Base-by-base conservation (phyloP, 2,113 vertebrate species). In the Grammomys surdaster region DNA sequence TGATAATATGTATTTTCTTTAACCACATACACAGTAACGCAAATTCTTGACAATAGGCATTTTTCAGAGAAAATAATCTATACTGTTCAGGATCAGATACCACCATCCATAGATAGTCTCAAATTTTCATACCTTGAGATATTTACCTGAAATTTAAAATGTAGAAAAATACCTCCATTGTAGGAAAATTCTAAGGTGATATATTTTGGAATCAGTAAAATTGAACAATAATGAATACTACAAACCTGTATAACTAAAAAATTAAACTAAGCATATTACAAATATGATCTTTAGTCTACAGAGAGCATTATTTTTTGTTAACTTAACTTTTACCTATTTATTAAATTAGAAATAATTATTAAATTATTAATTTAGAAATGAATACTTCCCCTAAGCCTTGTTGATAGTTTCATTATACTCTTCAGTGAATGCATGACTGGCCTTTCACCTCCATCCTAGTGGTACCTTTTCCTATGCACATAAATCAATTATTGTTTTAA, bases 401-500 rank as follows among this genome's bases (percentile, higher is more conserved):
- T n/a, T 89, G 94, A 75, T 84, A 12, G 7, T 70, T 54, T 93
- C 89, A 54, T 7, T 77, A 69, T 69, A 20, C 7, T 95, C 14
- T 87, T 93, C 78, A 22, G 63, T 95, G 69, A 96, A 81, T 54
- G 2, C 2, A 31, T 86, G 82, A 82, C 77, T 95, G 43, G 54
- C 33, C 33, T 82, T 89, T 92, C 22, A 89, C 78, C 24, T 95
- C 26, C 19, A 86, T 90, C 12, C 54, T 17, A 33, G 6, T 82
- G 85, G 28, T 33, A 70, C 87, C 89, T 92, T 81, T 92, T 92
- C 26, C 9, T 84, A 43, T 82, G 54, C 65, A 43, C 14, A 96
- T 91, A 94, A 95, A 88, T 90, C 58, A 89, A 69, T 87, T 90
- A 69, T 92, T 95, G 60, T 92, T 54, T 93, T 97, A 95, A 78